A percentile compares a stretch with the other conserved stretches of the same genome.
phyloP scores from a whole-genome alignment of 2,888 invertebrate species.

The Arrhopalites spinosus region DNA sequence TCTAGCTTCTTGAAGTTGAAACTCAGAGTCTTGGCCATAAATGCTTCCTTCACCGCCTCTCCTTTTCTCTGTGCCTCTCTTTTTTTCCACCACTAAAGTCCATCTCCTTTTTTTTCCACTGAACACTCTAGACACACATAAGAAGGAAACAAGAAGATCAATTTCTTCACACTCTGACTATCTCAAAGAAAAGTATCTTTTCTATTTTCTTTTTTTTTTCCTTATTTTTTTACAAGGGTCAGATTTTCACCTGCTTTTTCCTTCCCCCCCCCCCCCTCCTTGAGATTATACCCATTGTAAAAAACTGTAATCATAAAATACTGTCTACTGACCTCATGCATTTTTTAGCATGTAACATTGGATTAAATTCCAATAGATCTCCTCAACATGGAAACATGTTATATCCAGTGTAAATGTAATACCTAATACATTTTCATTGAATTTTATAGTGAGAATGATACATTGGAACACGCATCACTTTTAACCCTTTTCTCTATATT shows the following conservation, averaged over 20 bases:
- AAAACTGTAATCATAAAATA: too few species aligned
- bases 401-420: too few species aligned
- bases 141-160: not conserved
- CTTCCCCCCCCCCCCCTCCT: conserved; percentile 2
- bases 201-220: not conserved
- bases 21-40: not conserved
- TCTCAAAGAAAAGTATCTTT: not conserved
- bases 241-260: not conserved
- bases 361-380: too few species aligned
- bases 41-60: conserved; percentile 7
- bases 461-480: too few species aligned
- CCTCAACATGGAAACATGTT: too few species aligned
- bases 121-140: not conserved
- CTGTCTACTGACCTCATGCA: too few species aligned
- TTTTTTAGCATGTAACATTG: too few species aligned
- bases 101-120: conserved; percentile 7
- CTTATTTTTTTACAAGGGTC: not conserved
- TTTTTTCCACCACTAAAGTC: not conserved
- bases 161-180: not conserved
- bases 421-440: too few species aligned
- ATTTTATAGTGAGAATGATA: too few species aligned
- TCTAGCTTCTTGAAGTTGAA: not conserved
- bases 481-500: too few species aligned
- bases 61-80: too few species aligned
- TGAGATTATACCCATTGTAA: not conserved